These are phyloP conservation scores for Scaeva pyrastri DNA, from an alignment of 2,888 invertebrate species.

Conservation along the genomic window DNA sequence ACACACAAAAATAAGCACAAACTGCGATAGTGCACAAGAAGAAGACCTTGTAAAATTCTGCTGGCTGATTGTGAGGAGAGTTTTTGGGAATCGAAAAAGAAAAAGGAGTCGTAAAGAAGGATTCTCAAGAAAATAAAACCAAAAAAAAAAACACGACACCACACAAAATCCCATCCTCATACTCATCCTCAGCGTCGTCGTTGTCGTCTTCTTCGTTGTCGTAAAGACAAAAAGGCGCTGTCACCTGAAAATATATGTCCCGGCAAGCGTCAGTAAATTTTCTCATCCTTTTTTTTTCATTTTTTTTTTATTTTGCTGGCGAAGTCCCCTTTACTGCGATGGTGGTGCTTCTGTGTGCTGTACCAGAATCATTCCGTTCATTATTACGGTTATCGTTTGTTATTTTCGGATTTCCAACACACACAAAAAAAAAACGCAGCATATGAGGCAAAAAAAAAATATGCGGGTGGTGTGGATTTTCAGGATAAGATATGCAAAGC, in stretches of 20 bases:
- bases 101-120: constrained; percentile 69
- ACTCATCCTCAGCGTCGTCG: constrained; percentile 16
- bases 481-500: constrained; percentile 47
- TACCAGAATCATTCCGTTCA: constrained; percentile 58
- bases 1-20: constrained; percentile 51
- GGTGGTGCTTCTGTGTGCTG: constrained; percentile 56
- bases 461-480: constrained; percentile 62
- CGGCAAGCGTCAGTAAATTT: constrained; percentile 78
- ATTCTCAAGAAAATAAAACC: constrained; percentile 65
- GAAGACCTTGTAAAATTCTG: constrained; percentile 26
- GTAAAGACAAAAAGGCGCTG: constrained; percentile 77
- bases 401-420: constrained; percentile 31
- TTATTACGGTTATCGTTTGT: constrained; percentile 65
- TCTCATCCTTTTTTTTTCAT: constrained; percentile 54
- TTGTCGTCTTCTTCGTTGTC: constrained; percentile 29
- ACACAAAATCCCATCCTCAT: constrained; percentile 21
- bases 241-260: constrained; percentile 78
- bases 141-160: neutral
- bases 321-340: constrained; percentile 3
- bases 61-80: constrained; percentile 14
- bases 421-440: neutral
- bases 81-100: constrained; percentile 29
- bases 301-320: neutral
- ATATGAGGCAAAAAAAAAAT: constrained; percentile 5
- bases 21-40: constrained; percentile 35